A percentile compares a stretch with the other conserved stretches of the same genome.
These are phyloP conservation scores for Lepus americanus DNA, from an alignment of 2,113 vertebrate species.

Conservation along the genomic window DNA sequence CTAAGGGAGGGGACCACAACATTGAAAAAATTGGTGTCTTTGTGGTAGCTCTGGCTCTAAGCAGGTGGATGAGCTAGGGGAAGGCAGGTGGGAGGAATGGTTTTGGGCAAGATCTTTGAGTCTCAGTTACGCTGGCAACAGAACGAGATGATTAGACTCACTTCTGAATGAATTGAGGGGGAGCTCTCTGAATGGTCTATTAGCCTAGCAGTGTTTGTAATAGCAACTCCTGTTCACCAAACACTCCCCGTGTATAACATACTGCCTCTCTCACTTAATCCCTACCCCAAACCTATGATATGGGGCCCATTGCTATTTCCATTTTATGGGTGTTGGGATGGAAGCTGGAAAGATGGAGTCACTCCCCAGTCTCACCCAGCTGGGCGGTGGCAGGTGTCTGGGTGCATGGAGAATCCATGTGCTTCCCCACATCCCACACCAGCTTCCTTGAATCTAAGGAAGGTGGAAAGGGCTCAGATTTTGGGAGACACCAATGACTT, in stretches of 20 bases:
- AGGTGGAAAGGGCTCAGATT: not conserved
- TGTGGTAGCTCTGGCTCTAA: not conserved
- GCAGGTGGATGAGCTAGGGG: not conserved
- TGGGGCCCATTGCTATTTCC: not conserved
- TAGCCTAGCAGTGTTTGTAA: not conserved
- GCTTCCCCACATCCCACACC: fast-evolving
- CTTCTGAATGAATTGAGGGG: not conserved
- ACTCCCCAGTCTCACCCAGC: not conserved
- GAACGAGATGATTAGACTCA: not conserved
- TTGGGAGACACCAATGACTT: not conserved
- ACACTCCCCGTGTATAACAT: not conserved
- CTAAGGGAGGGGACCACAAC: fast-evolving
- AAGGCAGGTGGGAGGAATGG: too few relatives aligned
- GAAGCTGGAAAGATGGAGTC: not conserved
- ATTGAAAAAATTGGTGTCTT: not conserved
- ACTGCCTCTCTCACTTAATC: not conserved
- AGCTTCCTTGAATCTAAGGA: not conserved
- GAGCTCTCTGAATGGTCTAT: not conserved
- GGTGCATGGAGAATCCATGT: fast-evolving
- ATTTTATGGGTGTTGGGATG: not conserved
- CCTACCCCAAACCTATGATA: not conserved
- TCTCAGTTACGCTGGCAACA: not conserved
- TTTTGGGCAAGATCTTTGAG: not conserved
- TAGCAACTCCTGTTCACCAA: not conserved
- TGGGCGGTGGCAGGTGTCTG: not conserved